Conservation (phyloP, 2,797 vertebrate genomes). For the Austrolebias charrua region DNA sequence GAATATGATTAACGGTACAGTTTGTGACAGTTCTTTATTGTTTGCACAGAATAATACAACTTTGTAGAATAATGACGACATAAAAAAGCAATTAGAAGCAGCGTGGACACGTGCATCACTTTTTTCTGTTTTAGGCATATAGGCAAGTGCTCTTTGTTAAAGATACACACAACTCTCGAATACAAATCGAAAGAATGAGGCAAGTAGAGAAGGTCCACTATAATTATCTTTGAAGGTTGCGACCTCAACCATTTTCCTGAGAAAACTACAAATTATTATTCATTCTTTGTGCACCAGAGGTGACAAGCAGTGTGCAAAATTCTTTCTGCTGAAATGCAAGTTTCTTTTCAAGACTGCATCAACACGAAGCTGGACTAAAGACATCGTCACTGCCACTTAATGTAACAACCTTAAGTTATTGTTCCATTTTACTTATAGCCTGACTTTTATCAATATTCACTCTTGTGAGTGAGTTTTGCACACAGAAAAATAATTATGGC, state of each 20-base stretch:
- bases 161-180: constrained; percentile 12
- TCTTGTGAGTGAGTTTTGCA: constrained; percentile 60
- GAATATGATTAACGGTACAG: constrained; percentile 33
- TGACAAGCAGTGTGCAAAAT: constrained; percentile 20
- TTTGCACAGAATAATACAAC: constrained; percentile 32
- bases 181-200: constrained; percentile 26
- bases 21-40: constrained; percentile 34
- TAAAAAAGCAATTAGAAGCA: constrained; percentile 33
- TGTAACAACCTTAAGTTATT: constrained; percentile 65
- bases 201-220: constrained; percentile 19
- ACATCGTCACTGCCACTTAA: constrained; percentile 49
- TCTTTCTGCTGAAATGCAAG: constrained; percentile 1
- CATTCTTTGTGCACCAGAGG: constrained; percentile 19
- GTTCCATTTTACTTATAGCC: constrained; percentile 51
- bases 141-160: constrained; percentile 23
- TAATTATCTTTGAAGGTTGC: constrained; percentile 33
- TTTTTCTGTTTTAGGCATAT: constrained; percentile 17
- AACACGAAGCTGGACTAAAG: constrained; percentile 34
- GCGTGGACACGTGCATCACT: constrained; percentile 8
- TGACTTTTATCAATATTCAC: constrained; percentile 47
- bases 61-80: constrained; percentile 16
- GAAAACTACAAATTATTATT: constrained; percentile 40
- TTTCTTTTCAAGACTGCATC: constrained; percentile 26
- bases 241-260: constrained; percentile 22
- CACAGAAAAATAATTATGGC: constrained; percentile 67